Evolutionary conservation across 2,888 invertebrate genomes (phyloP), one percentile per base, ranked within the genome.

Genomic region (Tetropium fuscum): DNA sequence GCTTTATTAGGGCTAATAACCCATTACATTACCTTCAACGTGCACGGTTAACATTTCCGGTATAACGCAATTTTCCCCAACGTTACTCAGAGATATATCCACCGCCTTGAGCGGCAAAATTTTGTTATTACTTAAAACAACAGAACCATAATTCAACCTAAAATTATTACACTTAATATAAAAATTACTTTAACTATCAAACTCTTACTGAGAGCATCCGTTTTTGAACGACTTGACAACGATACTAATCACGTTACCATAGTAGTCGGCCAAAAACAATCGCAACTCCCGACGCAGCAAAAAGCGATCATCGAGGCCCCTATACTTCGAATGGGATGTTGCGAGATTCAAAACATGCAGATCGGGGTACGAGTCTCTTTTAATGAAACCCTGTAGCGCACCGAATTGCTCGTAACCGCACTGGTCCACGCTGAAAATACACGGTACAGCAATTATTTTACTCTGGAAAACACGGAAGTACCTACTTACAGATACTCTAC

Each of bases 391-490:
- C 63, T 86, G 83, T 11, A 88, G 72, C 0, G 84, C 81, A 2
- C 91, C 91, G 80, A 86, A 90, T 73, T 90, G 90, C 61, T 87
- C 82, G 78, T 86, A 88, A 44, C 88, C 87, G 8, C 51, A 41
- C 48, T 70, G 71, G 47, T 74, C 70, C 3, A 73, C 72, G 6
- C 81, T 81, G n/a, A n/a, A n/a, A n/a, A n/a, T n/a, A n/a, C n/a
- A n/a, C n/a, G n/a, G n/a, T n/a, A n/a, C n/a, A n/a, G n/a, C n/a
- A n/a, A n/a, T n/a, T n/a, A n/a, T n/a, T n/a, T n/a, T n/a, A n/a
- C n/a, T n/a, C 18, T 15, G 43, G 10, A 15, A 30, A 20, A 73
- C n/a, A n/a, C n/a, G n/a, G n/a, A n/a, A n/a, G n/a, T n/a, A n/a
- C n/a, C n/a, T n/a, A n/a, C 77, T 78, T 80, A 89, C 89, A 88